phyloP scores from a whole-genome alignment of 2,888 invertebrate genomes.

The Drosophila multiciliata region DNA sequence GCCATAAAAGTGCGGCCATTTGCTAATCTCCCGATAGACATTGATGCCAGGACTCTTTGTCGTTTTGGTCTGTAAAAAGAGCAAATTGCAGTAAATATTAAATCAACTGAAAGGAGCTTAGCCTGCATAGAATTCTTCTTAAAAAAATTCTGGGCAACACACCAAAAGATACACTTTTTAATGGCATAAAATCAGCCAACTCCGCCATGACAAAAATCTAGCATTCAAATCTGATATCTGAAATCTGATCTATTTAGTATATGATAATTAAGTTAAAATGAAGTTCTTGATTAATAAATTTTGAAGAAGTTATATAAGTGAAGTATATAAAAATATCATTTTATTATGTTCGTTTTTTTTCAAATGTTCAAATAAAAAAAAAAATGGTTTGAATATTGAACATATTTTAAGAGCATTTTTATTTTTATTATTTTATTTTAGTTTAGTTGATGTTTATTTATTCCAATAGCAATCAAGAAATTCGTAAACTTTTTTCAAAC shows the following conservation, averaged over 20 bases:
- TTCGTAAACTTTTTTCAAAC: not conserved
- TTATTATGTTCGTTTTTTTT: not conserved
- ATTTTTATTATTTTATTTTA: too few species aligned
- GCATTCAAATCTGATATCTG: not conserved
- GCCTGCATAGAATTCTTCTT: not conserved
- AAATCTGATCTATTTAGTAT: not conserved
- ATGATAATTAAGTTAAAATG: not conserved
- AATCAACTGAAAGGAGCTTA: not conserved
- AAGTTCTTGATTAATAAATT: not conserved
- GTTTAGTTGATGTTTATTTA: not conserved
- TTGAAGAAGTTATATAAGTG: not conserved
- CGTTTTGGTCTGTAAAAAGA: constrained; percentile 78
- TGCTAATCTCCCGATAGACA: constrained; percentile 85
- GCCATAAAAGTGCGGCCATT: constrained; percentile 86
- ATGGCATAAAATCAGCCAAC: not conserved
- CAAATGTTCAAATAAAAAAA: not conserved
- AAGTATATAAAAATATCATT: not conserved
- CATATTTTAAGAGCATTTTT: accelerated
- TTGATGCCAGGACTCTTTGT: constrained; percentile 86
- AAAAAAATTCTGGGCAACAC: not conserved
- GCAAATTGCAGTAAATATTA: not conserved
- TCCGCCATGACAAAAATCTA: not conserved
- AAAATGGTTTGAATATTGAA: not conserved
- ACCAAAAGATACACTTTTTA: not conserved
- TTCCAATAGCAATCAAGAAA: not conserved